phyloP scores from a whole-genome alignment of 53 echinoderm and acorn worm species.

The Astropecten irregularis region DNA sequence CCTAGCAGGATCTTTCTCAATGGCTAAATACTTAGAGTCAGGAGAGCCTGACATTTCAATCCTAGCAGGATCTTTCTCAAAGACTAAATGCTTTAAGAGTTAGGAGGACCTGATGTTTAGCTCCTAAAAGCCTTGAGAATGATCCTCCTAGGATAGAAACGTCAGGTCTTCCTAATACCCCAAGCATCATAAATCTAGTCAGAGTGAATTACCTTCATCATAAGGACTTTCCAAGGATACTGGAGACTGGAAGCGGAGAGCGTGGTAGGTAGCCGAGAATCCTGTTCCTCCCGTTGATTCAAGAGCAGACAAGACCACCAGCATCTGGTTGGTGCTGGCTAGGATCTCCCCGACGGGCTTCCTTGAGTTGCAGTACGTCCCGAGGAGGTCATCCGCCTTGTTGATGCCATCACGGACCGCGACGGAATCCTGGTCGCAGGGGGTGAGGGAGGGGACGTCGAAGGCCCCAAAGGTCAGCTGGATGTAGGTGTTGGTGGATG shows the following conservation, averaged over 20 bases:
- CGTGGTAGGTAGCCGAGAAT: conserved; percentile 53
- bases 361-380: conserved; percentile 45
- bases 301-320: conserved; percentile 32
- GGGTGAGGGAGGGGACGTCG: conserved; percentile 38
- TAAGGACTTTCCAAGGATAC: conserved; percentile 27
- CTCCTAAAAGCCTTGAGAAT: too few species aligned
- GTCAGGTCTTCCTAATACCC: too few species aligned
- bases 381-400: not conserved
- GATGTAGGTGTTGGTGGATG: conserved; percentile 67
- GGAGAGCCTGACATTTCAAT: too few species aligned
- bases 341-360: conserved; percentile 14
- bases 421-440: conserved; percentile 36
- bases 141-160: too few species aligned
- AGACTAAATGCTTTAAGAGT: too few species aligned
- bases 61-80: too few species aligned
- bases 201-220: conserved; percentile 41
- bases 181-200: too few species aligned
- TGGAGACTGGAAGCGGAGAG: conserved; percentile 8
- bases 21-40: too few species aligned
- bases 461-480: conserved; percentile 65
- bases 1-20: too few species aligned
- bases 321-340: conserved; percentile 54
- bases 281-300: conserved; percentile 45
- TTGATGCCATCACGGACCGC: conserved; percentile 28
- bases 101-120: too few species aligned